These are phyloP conservation scores for Irena cyanogastra DNA, from an alignment of 2,113 vertebrate species.

Conservation along the genomic window DNA sequence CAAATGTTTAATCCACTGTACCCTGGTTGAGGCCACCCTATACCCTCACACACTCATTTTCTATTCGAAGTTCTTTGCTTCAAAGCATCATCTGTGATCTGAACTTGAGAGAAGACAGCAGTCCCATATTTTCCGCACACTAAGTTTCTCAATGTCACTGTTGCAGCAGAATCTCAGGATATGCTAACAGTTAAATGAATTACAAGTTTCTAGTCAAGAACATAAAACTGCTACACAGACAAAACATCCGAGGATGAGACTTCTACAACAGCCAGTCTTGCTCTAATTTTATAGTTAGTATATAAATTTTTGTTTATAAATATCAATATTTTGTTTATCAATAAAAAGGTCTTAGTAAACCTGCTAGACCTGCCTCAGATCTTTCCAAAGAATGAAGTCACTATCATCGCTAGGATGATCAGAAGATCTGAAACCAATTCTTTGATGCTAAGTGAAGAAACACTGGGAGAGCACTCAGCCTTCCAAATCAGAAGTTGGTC, in stretches of 20 bases:
- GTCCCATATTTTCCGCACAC: neutral
- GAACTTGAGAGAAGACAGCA: neutral
- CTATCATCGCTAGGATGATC: neutral
- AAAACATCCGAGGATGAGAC: neutral
- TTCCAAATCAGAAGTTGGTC: neutral
- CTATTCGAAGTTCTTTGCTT: neutral
- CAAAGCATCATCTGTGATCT: neutral
- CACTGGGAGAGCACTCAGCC: neutral
- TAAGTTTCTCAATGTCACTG: neutral
- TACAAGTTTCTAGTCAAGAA: neutral
- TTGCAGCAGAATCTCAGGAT: neutral
- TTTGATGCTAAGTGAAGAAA: neutral
- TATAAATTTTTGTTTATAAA: no score
- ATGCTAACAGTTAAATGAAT: neutral
- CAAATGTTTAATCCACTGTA: neutral
- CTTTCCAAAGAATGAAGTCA: neutral
- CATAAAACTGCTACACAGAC: neutral
- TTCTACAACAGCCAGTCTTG: neutral
- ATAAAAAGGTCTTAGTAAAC: neutral
- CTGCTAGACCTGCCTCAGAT: neutral
- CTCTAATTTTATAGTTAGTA: neutral
- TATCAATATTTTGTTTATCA: no score
- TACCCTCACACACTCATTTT: neutral
- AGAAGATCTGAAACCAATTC: neutral
- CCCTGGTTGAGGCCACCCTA: neutral